Percentiles rank a stretch among this genome's conserved stretches.
Evolutionary conservation across 2,888 invertebrate genomes (phyloP).

Genomic region (Dryobotodes eremita): DNA sequence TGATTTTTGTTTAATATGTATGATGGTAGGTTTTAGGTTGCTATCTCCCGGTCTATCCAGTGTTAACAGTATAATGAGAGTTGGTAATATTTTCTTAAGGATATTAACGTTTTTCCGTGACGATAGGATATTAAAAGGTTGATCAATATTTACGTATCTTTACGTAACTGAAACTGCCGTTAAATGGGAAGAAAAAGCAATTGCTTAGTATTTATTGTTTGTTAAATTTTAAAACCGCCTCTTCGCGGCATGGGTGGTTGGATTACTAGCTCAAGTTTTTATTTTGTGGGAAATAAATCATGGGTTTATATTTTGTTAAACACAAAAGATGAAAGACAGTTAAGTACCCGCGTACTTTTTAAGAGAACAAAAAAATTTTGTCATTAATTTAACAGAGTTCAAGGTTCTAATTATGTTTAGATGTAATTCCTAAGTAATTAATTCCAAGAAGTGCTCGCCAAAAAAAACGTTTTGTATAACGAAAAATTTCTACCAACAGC

Average conservation of each 20-base stretch:
- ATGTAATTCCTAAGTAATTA: conserved; percentile 10
- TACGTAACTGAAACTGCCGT: conserved; percentile 8
- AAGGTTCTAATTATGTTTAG: background rate
- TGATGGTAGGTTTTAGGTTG: background rate
- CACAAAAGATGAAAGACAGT: background rate
- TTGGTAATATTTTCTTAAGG: conserved; percentile 43
- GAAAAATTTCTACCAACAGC: background rate
- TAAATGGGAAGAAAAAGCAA: background rate
- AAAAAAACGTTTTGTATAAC: conserved; percentile 1
- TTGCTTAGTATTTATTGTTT: background rate
- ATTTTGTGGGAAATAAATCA: background rate
- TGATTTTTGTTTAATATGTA: background rate
- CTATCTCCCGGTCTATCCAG: conserved; percentile 31
- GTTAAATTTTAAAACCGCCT: background rate
- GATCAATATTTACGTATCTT: conserved; percentile 42
- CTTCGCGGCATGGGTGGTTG: background rate
- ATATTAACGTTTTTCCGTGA: conserved; percentile 43
- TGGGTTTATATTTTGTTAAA: background rate
- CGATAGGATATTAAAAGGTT: conserved; percentile 43
- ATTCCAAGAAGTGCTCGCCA: background rate
- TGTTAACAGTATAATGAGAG: conserved; percentile 44
- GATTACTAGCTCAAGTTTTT: background rate
- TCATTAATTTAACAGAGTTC: conserved; percentile 8
- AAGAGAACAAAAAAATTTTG: background rate
- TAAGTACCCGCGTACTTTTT: background rate